These are phyloP conservation scores for Seira musarum DNA, from an alignment of 2,888 invertebrate species.

Conservation along the genomic window DNA sequence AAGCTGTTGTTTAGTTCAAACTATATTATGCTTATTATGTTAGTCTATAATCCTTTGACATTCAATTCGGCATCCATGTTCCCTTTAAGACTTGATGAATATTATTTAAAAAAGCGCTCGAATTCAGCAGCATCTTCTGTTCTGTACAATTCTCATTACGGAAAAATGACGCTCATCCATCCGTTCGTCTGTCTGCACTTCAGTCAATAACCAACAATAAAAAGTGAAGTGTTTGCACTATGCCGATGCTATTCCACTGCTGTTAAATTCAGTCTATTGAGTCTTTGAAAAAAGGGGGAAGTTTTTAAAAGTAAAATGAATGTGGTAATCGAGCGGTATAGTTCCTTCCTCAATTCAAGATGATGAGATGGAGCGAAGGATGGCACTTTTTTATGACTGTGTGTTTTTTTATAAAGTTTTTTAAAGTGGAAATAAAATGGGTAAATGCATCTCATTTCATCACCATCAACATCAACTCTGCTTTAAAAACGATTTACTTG, in stretches of 20 bases:
- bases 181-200: slow-evolving; percentile 58
- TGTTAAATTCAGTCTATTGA: too few relatives aligned
- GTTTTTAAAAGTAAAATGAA: slow-evolving; percentile 26
- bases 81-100: slow-evolving; percentile 19
- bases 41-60: slow-evolving; percentile 35
- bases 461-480: slow-evolving; percentile 32
- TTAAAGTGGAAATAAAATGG: slow-evolving; percentile 19
- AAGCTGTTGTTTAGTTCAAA: slow-evolving; percentile 36
- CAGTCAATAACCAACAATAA: slow-evolving; percentile 46
- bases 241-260: too few relatives aligned
- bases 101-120: not conserved
- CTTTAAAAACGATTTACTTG: slow-evolving; percentile 9
- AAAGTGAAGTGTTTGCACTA: slow-evolving; percentile 26
- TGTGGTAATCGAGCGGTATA: slow-evolving; percentile 47
- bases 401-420: slow-evolving; percentile 11
- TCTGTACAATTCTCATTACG: slow-evolving; percentile 11
- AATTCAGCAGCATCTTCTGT: slow-evolving; percentile 11
- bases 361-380: not conserved
- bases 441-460: slow-evolving; percentile 38
- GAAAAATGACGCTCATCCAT: slow-evolving; percentile 27
- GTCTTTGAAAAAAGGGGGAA: slow-evolving; percentile 42
- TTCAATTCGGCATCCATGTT: slow-evolving; percentile 52
- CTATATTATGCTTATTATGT: slow-evolving; percentile 9
- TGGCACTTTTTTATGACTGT: slow-evolving; percentile 11
- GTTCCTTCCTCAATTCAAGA: slow-evolving; percentile 42